Evolutionary conservation across 2,113 vertebrate genomes (phyloP), one percentile per base, ranked within the genome.

Genomic region (Gopherus flavomarginatus): DNA sequence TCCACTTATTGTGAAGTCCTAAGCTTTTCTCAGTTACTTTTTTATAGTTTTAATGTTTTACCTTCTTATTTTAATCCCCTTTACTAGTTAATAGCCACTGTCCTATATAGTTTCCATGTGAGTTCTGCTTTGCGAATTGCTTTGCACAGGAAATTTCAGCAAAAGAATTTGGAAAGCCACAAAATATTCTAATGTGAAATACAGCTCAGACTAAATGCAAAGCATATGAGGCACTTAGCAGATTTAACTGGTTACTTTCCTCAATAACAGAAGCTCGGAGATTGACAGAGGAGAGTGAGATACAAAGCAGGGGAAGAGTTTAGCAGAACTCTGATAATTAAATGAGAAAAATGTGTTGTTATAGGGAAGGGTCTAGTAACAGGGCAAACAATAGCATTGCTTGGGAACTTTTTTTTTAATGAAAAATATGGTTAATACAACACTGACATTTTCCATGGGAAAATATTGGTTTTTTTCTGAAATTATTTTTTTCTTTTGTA

Each of bases 41-140:
- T 93, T 85, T 16, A 49, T 44, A 87, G 2, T 9, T 91, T 83
- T 83, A n/a, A 5, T 75, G 7, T 84, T 90, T 86, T 83, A 38
- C 42, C 47, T 59, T 87, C 35, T 83, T 90, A 89, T 94, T 29
- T 1, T 86, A 26, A 12, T 89, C 10, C 9, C 21, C 6, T 93
- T 16, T 47, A 80, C 54, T 59, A 81, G 49, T 92, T 85, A 90
- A 22, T 21, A 89, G 29, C 49, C 87, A 42, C 88, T 35, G 4
- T 86, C 94, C 91, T 93, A 62, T 65, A 52, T 57, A 75, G 42
- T 96, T 97, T 94, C 91, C 42, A 5, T 90, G 42, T 26, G 81
- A 86, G 47, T 90, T 92, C 35, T 84, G 35, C 90, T 90, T 86
- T 90, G 53, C 21, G 69, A 86, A 44, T 90, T 85, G 31, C 91